These are phyloP conservation scores for Oxyteleia sp. DNA, from an alignment of 2,888 invertebrate species.

Conservation along the genomic window DNA sequence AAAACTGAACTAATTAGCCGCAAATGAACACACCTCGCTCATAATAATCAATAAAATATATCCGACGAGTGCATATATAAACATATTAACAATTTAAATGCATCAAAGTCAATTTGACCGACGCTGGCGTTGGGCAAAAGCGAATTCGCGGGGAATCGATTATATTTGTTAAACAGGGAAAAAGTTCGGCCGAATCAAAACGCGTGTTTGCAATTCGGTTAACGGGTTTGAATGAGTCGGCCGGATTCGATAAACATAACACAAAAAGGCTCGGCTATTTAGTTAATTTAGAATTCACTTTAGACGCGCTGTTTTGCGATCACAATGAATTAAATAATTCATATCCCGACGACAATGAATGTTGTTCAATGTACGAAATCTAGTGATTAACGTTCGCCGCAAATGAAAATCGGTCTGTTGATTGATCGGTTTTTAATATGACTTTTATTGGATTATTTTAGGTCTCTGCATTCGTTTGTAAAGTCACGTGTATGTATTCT, in stretches of 20 bases:
- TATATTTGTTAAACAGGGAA: slow-evolving; percentile 17
- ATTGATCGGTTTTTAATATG: slow-evolving; percentile 2
- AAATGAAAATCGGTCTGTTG: slow-evolving; percentile 1
- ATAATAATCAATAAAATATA: slow-evolving; percentile 8
- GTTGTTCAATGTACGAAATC: slow-evolving; percentile 1
- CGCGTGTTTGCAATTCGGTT: slow-evolving; percentile 14
- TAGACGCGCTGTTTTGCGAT: slow-evolving; percentile 18
- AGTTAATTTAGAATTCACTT: slow-evolving; percentile 35
- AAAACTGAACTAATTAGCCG: slow-evolving; percentile 4
- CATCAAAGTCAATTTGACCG: slow-evolving; percentile 33
- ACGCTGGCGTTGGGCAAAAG: neutral
- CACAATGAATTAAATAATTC: slow-evolving; percentile 28
- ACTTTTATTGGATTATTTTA: neutral
- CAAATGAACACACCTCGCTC: neutral
- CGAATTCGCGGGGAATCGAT: slow-evolving; percentile 1
- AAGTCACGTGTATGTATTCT: too few relatives aligned
- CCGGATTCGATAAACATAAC: slow-evolving; percentile 33
- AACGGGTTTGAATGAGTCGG: slow-evolving; percentile 1
- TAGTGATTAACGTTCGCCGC: slow-evolving; percentile 7
- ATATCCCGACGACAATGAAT: slow-evolving; percentile 7
- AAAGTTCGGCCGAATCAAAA: slow-evolving; percentile 12
- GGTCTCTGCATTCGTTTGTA: too few relatives aligned
- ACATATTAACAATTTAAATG: slow-evolving; percentile 22
- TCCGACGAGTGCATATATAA: neutral
- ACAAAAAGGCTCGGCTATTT: slow-evolving; percentile 29